A percentile compares a stretch with the other conserved stretches of the same genome.
Conservation (phyloP, 92 coral and sea anemone species). For the Parazoanthus atlanticus region DNA sequence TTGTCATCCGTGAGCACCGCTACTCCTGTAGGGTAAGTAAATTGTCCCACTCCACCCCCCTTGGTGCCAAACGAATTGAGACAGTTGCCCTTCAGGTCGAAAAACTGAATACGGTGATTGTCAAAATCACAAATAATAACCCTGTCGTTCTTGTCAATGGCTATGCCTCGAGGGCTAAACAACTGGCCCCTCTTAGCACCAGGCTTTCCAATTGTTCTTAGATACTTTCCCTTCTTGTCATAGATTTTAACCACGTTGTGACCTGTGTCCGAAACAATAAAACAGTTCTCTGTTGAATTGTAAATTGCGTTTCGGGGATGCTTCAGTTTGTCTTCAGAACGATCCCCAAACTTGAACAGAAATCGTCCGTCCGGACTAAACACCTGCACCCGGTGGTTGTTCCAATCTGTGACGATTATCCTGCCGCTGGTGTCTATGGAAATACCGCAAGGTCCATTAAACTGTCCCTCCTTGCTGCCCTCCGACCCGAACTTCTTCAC, state of each 20-base stretch:
- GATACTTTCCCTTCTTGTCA: conserved; percentile 78
- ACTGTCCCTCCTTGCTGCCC: conserved; percentile 78
- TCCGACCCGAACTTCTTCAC: conserved; percentile 73
- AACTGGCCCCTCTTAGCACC: conserved; percentile 82
- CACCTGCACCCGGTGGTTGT: conserved; percentile 86
- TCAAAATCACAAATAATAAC: conserved; percentile 88
- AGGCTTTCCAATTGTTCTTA: conserved; percentile 72
- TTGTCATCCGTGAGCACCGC: conserved; percentile 66
- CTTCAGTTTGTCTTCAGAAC: conserved; percentile 62
- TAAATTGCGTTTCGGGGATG: conserved; percentile 87
- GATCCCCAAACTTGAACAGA: conserved; percentile 76
- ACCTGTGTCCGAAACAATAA: conserved; percentile 88
- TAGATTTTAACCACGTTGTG: conserved; percentile 79
- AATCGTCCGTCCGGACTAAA: conserved; percentile 73
- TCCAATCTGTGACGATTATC: conserved; percentile 84
- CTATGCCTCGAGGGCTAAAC: conserved; percentile 83
- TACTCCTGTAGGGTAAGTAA: conserved; percentile 77
- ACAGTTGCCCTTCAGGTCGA: conserved; percentile 67
- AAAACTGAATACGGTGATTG: conserved; percentile 88
- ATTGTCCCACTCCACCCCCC: conserved; percentile 79
- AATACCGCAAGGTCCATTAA: conserved; percentile 77
- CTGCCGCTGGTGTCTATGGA: conserved; percentile 73
- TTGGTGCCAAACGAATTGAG: conserved; percentile 80
- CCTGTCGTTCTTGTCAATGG: conserved; percentile 66
- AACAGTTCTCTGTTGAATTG: conserved; percentile 58